Evolutionary conservation across 2,797 vertebrate genomes (phyloP).

Genomic region (Ataeniobius toweri): DNA sequence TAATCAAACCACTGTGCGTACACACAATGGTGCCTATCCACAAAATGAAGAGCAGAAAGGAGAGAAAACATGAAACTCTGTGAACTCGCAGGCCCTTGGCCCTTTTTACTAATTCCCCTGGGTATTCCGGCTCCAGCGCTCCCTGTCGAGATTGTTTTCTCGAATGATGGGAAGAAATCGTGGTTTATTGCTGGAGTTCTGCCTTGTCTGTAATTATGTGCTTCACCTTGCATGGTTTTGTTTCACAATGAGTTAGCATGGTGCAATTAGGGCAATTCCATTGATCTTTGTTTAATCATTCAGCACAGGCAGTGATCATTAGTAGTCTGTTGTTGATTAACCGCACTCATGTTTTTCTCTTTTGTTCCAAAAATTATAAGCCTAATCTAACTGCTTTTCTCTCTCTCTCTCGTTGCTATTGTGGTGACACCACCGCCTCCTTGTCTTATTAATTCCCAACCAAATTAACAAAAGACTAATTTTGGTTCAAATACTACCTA

Average conservation of each 20-base stretch:
- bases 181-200: not conserved
- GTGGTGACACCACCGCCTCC: not conserved
- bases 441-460: not conserved
- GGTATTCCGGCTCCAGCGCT: constrained; percentile 26
- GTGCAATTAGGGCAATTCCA: constrained; percentile 40
- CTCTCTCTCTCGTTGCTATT: constrained; percentile 9
- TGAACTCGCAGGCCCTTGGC: constrained; percentile 24
- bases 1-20: constrained; percentile 85
- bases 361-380: constrained; percentile 33
- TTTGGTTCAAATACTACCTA: not conserved
- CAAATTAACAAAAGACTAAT: constrained; percentile 15
- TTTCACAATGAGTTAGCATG: constrained; percentile 35
- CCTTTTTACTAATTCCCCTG: constrained; percentile 43
- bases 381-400: constrained; percentile 15
- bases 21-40: constrained; percentile 52
- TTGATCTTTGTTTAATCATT: constrained; percentile 44
- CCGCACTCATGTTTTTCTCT: constrained; percentile 30
- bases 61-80: constrained; percentile 36
- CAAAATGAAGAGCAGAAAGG: constrained; percentile 31
- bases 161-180: constrained; percentile 43
- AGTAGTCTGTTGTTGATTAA: constrained; percentile 48
- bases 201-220: constrained; percentile 29
- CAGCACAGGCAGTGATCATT: constrained; percentile 47
- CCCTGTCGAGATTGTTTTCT: constrained; percentile 25
- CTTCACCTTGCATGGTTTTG: constrained; percentile 30